A percentile compares a stretch with the other conserved stretches of the same genome.
Conservation (phyloP, 2,113 vertebrate genomes). For the Pollimyrus isidori region DNA sequence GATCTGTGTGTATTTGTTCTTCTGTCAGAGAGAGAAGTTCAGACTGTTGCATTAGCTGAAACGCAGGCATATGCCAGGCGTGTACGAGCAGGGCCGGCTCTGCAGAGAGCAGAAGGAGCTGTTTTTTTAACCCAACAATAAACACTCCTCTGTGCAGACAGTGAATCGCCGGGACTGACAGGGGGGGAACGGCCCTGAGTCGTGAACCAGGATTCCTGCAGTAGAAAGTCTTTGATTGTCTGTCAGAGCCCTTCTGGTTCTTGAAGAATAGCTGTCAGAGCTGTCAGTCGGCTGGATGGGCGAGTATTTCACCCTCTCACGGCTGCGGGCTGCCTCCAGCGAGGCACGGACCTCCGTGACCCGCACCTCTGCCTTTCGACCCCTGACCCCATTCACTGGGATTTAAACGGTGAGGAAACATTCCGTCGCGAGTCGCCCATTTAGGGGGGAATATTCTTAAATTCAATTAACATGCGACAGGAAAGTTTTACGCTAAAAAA, state of each 20-base stretch:
- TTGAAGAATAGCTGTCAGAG: constrained; percentile 58
- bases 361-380: constrained; percentile 59
- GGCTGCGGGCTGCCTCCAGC: constrained; percentile 51
- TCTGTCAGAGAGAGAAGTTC: background rate
- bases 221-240: constrained; percentile 49
- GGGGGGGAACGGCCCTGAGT: constrained; percentile 39
- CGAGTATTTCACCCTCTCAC: constrained; percentile 52
- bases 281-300: constrained; percentile 54
- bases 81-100: background rate
- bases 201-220: constrained; percentile 57
- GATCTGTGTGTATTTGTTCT: background rate
- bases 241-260: constrained; percentile 43
- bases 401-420: constrained; percentile 37
- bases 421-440: background rate
- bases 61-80: background rate
- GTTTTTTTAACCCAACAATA: background rate
- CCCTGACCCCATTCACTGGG: constrained; percentile 45
- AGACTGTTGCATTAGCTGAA: background rate
- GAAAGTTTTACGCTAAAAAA: background rate
- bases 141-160: background rate
- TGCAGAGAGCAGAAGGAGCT: background rate
- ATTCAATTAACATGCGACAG: background rate
- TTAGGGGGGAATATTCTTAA: background rate
- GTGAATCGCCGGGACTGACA: constrained; percentile 30
- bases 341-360: constrained; percentile 42